These are phyloP conservation scores for Troilus luridus DNA, from an alignment of 2,888 invertebrate species.

Conservation along the genomic window DNA sequence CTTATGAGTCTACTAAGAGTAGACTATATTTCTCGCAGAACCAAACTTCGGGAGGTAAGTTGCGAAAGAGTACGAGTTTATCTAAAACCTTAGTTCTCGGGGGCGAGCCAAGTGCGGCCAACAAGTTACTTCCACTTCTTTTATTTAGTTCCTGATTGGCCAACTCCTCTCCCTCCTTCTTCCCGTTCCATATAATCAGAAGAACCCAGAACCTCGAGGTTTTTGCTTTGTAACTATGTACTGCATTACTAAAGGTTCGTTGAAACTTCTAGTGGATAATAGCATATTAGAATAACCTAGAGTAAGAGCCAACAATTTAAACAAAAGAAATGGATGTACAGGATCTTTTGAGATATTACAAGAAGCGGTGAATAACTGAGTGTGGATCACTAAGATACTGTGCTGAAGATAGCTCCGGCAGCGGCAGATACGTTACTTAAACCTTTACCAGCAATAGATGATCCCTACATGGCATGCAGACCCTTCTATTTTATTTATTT, in stretches of 20 bases:
- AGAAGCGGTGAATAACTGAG: too few species aligned
- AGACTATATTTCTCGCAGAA: neutral
- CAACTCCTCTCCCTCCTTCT: neutral
- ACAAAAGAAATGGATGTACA: too few species aligned
- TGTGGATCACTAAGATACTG: too few species aligned
- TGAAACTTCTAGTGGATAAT: neutral
- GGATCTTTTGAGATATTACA: too few species aligned
- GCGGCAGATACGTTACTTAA: too few species aligned
- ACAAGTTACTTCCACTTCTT: slow-evolving; percentile 31
- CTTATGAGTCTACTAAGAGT: neutral
- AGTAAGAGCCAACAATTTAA: too few species aligned
- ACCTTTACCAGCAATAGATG: too few species aligned
- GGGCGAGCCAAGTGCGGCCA: neutral
- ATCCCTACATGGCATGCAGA: too few species aligned
- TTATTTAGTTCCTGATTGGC: slow-evolving; percentile 37
- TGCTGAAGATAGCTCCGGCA: too few species aligned
- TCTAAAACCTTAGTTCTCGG: neutral
- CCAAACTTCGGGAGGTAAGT: neutral
- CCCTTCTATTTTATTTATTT: too few species aligned
- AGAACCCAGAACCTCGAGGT: neutral
- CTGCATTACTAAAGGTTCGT: neutral
- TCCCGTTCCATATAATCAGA: neutral
- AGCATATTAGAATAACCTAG: neutral
- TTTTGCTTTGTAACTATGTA: neutral
- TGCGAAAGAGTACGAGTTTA: neutral